Conservation (phyloP, 2,888 invertebrate species). For the Priapulus caudatus region DNA sequence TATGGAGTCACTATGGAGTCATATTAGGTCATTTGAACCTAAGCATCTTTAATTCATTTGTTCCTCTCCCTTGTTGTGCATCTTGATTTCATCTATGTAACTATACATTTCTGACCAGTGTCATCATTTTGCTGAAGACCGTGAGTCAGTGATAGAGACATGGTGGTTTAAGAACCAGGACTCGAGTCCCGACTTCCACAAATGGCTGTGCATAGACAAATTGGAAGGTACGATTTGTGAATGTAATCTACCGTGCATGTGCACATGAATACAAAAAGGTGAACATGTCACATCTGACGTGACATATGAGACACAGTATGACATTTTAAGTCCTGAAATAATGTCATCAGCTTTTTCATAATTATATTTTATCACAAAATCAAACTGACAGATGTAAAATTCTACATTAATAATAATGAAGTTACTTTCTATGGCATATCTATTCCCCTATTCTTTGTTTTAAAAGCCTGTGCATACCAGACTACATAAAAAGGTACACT, state of each 20-base stretch:
- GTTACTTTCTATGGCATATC: neutral
- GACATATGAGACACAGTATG: neutral
- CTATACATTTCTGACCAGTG: too few relatives aligned
- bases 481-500: too few relatives aligned
- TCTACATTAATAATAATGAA: neutral
- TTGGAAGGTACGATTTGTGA: conserved; percentile 43
- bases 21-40: neutral
- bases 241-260: too few relatives aligned
- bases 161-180: conserved; percentile 70
- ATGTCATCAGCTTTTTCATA: neutral
- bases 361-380: conserved; percentile 1
- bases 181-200: conserved; percentile 49
- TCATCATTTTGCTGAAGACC: conserved; percentile 65
- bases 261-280: too few relatives aligned
- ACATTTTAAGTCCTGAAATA: neutral
- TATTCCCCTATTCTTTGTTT: conserved; percentile 2
- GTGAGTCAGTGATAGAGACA: conserved; percentile 66
- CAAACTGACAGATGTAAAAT: neutral
- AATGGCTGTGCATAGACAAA: conserved; percentile 66
- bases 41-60: neutral
- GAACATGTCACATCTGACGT: neutral
- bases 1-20: conserved; percentile 1
- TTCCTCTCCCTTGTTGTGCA: neutral
- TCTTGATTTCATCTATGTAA: too few relatives aligned
- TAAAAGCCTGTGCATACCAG: too few relatives aligned